Evolutionary conservation across 2,888 invertebrate species (phyloP), one percentile per base, ranked within the genome.

Genomic region (Protophormia terraenovae): DNA sequence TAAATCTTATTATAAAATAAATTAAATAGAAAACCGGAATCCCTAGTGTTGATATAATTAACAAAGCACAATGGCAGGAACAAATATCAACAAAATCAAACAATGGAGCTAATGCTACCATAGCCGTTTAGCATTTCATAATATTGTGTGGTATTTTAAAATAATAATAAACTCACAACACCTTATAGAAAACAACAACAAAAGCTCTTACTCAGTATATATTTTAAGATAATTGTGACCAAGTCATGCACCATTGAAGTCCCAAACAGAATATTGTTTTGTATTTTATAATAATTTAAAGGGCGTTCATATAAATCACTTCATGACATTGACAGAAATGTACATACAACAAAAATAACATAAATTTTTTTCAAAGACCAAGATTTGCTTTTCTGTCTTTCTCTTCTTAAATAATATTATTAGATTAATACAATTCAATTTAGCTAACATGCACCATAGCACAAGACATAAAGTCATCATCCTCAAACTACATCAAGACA

Each of bases 381-480:
- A 12, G 50, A 53, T 14, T 32, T 41, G n/a, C 47, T 41, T 45
- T 64, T 60, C 60, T 35, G n/a, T n/a, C n/a, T 72, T 29, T 60
- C 12, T 50, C 29, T 50, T 50, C 1, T 22, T 67, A 45, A 62
- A 72, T 77, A 84, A 67, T 67, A 27, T 53, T 60, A 72, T 76
- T 80, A 77, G 53, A 77, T 75, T 77, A 81, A 50, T 62, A 55
- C 41, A 81, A 84, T 77, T 81, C 62, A 84, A 84, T 80, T 72
- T 80, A 32, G 38, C 60, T 60, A 53, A 53, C 50, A 19, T 80
- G 66, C 41, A n/a, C 14, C 32, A 7, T 0, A 50, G 22, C 6
- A 50, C 4, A 76, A 41, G 55, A n/a, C 55, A 55, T 38, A 38
- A 71, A 71, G 19, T 22, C 19, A 22, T 27, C 50, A 19, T 53